Conservation (phyloP, 2,113 vertebrate species). For the Albula glossodonta region DNA sequence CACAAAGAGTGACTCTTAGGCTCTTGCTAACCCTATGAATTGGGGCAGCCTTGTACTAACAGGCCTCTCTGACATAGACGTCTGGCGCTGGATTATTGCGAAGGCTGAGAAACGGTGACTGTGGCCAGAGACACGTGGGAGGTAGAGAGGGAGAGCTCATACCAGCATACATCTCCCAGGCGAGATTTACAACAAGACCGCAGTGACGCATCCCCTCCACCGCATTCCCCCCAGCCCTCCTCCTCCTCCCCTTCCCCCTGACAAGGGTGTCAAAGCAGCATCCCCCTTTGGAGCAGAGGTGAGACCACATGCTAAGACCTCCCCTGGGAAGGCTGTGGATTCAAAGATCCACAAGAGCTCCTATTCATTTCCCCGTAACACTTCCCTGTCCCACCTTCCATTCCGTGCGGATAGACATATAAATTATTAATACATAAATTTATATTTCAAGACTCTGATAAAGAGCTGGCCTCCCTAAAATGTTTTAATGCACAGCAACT, state of each 20-base stretch:
- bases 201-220: background rate
- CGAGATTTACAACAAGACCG: background rate
- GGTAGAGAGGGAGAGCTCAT: background rate
- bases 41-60: background rate
- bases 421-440: background rate
- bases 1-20: background rate
- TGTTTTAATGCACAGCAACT: background rate
- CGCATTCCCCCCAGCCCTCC: background rate
- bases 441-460: background rate
- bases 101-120: background rate
- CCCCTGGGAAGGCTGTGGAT: background rate
- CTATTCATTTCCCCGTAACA: background rate
- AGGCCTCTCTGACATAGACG: background rate
- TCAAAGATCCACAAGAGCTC: background rate
- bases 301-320: background rate
- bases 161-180: background rate
- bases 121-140: background rate
- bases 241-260: no score
- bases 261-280: background rate
- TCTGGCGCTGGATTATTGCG: slow-evolving; percentile 10
- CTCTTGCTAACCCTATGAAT: slow-evolving; percentile 6
- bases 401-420: background rate
- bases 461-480: background rate
- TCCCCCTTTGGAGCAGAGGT: background rate
- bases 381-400: background rate